Evolutionary conservation across 2,888 invertebrate genomes (phyloP).

Genomic region (Thereva unica): DNA sequence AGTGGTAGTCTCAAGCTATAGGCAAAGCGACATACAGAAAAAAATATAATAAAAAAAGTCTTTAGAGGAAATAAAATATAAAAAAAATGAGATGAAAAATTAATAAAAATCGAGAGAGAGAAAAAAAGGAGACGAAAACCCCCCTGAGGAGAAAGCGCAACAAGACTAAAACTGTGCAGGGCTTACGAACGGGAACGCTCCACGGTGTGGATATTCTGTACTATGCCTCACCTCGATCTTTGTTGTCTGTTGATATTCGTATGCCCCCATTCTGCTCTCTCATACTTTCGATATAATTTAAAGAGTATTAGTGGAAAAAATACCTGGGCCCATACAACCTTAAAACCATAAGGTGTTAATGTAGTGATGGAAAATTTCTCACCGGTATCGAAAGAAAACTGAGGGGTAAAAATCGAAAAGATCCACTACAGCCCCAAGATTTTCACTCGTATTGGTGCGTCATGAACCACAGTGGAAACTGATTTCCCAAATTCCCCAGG

Average conservation of each 20-base stretch:
- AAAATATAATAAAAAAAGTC: conserved; percentile 18
- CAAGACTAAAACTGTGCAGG: conserved; percentile 28
- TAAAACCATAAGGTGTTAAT: conserved; percentile 14
- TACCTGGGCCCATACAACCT: conserved; percentile 35
- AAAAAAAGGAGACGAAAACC: not conserved
- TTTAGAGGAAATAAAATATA: conserved; percentile 2
- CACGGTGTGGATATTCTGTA: conserved; percentile 17
- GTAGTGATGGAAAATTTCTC: conserved; percentile 36
- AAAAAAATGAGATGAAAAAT: conserved; percentile 1
- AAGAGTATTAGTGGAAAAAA: not conserved
- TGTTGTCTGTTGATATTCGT: conserved; percentile 39
- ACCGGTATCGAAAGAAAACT: not conserved
- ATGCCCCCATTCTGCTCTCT: conserved; percentile 7
- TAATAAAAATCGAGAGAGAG: conserved; percentile 19
- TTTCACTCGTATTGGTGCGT: too few relatives aligned
- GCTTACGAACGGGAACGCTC: conserved; percentile 19
- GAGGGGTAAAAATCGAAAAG: conserved; percentile 11
- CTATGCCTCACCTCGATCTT: conserved; percentile 40
- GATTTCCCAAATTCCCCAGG: too few relatives aligned
- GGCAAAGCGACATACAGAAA: conserved; percentile 5
- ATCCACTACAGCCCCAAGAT: not conserved
- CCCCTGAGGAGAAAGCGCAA: conserved; percentile 36
- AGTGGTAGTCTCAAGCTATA: conserved; percentile 2
- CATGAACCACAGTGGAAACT: too few relatives aligned
- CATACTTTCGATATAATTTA: not conserved